Evolutionary conservation across 2,888 invertebrate genomes (phyloP).

Genomic region (Drosophila infuscata): DNA sequence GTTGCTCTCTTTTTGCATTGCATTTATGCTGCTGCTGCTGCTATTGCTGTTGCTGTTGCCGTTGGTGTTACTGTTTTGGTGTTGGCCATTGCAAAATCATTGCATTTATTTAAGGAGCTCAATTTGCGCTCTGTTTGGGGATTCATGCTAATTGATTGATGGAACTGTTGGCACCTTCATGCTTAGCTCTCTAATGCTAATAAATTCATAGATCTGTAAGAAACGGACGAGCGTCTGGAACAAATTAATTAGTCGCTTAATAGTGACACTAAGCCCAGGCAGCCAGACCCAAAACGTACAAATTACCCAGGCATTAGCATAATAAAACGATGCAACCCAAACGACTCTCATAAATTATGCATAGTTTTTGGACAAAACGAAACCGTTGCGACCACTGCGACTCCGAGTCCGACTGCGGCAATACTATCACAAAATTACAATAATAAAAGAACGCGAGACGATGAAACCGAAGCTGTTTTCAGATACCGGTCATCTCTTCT

Average conservation of each 20-base stretch:
- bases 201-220: slow-evolving; percentile 63
- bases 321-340: slow-evolving; percentile 77
- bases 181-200: slow-evolving; percentile 64
- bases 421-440: slow-evolving; percentile 59
- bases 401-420: slow-evolving; percentile 4
- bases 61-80: slow-evolving; percentile 18
- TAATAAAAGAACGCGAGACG: slow-evolving; percentile 65
- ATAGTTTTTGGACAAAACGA: slow-evolving; percentile 69
- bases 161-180: slow-evolving; percentile 71
- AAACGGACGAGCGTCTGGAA: slow-evolving; percentile 57
- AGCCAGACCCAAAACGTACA: slow-evolving; percentile 68
- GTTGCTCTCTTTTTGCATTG: slow-evolving; percentile 37
- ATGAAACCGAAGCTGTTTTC: slow-evolving; percentile 57
- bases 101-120: slow-evolving; percentile 32
- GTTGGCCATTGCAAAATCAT: slow-evolving; percentile 56
- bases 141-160: slow-evolving; percentile 69
- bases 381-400: slow-evolving; percentile 55
- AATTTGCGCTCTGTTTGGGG: slow-evolving; percentile 17
- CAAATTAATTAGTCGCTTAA: slow-evolving; percentile 80
- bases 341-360: slow-evolving; percentile 77
- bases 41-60: slow-evolving; percentile 2
- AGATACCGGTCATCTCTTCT: slow-evolving; percentile 63
- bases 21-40: slow-evolving; percentile 28
- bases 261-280: slow-evolving; percentile 76
- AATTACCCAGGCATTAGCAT: slow-evolving; percentile 75